Percentiles rank a stretch among this genome's conserved stretches.
Evolutionary conservation across 1,140 invertebrate genomes (phyloP).

Genomic region (Drosophila littoralis): DNA sequence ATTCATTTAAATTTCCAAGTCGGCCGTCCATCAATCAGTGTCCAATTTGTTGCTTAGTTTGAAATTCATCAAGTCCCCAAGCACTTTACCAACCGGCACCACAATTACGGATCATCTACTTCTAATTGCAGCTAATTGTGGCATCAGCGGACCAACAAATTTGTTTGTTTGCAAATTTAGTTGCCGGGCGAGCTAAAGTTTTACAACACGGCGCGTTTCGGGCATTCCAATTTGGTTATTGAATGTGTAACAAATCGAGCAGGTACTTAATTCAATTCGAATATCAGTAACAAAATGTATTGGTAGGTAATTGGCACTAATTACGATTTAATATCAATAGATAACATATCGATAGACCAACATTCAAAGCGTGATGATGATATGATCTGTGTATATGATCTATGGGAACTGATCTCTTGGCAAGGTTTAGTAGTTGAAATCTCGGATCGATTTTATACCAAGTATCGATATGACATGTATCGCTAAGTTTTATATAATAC

Average conservation of each 20-base stretch:
- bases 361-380: too few species aligned
- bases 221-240: neutral
- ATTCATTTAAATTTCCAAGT: neutral
- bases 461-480: too few species aligned
- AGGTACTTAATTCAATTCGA: too few species aligned
- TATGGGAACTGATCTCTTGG: too few species aligned
- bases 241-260: neutral
- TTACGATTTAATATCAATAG: too few species aligned
- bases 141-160: constrained; percentile 35
- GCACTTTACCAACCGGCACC: neutral
- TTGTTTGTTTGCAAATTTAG: constrained; percentile 51
- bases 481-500: too few species aligned
- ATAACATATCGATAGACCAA: too few species aligned
- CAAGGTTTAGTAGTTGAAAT: too few species aligned
- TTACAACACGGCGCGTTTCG: neutral
- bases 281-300: too few species aligned
- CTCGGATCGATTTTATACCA: too few species aligned
- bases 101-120: constrained; percentile 22
- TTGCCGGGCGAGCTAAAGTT: constrained; percentile 39
- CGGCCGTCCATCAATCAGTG: neutral
- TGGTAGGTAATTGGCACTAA: too few species aligned
- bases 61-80: neutral
- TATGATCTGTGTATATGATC: too few species aligned
- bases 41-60: neutral
- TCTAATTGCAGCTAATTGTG: constrained; percentile 47